Conservation (phyloP, 2,797 vertebrate genomes). For the Sylvilagus floridanus region DNA sequence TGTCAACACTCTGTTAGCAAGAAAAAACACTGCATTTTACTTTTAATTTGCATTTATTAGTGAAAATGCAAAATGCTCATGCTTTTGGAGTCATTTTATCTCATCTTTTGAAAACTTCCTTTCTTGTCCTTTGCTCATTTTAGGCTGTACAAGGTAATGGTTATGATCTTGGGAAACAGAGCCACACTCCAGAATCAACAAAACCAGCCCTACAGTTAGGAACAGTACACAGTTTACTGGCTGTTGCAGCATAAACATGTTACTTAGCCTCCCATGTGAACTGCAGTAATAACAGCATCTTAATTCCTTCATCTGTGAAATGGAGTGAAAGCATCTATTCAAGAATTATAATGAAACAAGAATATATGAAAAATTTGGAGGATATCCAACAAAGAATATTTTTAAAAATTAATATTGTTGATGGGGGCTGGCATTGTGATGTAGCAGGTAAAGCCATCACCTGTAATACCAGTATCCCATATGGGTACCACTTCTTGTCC, state of each 20-base stretch:
- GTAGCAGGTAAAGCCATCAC: too few species aligned
- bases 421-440: too few species aligned
- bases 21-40: background rate
- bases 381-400: background rate
- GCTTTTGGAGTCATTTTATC: background rate
- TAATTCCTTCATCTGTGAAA: background rate
- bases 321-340: background rate
- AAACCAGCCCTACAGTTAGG: background rate
- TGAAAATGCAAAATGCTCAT: background rate
- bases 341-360: background rate
- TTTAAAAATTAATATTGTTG: background rate
- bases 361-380: background rate
- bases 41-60: constrained; percentile 12
- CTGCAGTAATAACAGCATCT: too few species aligned
- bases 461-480: too few species aligned
- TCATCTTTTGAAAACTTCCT: background rate
- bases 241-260: background rate
- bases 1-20: background rate
- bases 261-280: background rate
- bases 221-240: background rate
- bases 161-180: background rate
- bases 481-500: too few species aligned
- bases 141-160: background rate
- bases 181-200: background rate
- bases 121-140: background rate